Conservation (phyloP, 2,888 invertebrate genomes). For the Drosophila testacea region DNA sequence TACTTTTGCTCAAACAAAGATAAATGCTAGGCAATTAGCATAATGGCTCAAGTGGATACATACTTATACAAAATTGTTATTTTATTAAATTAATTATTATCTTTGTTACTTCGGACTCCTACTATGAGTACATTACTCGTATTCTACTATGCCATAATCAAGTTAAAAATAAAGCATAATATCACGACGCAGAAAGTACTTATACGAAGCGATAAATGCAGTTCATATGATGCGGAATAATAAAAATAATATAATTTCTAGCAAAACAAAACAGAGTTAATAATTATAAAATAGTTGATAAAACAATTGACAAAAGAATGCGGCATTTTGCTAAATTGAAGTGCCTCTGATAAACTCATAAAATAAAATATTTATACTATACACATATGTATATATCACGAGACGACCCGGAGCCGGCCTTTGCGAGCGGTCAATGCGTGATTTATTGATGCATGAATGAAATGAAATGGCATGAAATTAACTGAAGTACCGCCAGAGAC, state of each 20-base stretch:
- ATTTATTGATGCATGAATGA: conserved; percentile 68
- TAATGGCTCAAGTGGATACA: conserved; percentile 33
- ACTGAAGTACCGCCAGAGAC: conserved; percentile 25
- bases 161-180: conserved; percentile 72
- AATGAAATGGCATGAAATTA: conserved; percentile 30
- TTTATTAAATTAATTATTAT: conserved; percentile 54
- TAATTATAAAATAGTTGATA: conserved; percentile 19
- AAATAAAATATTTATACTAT: conserved; percentile 14
- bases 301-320: conserved; percentile 71
- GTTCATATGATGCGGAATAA: conserved; percentile 34
- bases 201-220: conserved; percentile 55
- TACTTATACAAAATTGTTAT: conserved; percentile 31
- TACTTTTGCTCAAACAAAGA: conserved; percentile 24
- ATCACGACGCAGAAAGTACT: conserved; percentile 45
- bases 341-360: conserved; percentile 70
- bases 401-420: conserved; percentile 15
- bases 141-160: conserved; percentile 58
- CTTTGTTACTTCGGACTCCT: conserved; percentile 18
- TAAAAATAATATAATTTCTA: conserved; percentile 11
- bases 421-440: conserved; percentile 62
- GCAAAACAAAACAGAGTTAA: conserved; percentile 6
- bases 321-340: conserved; percentile 69
- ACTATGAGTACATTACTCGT: not conserved
- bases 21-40: conserved; percentile 45
- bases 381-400: conserved; percentile 7